A percentile compares a stretch with the other conserved stretches of the same genome.
These are phyloP conservation scores for Lithobius niger DNA, from an alignment of 1,140 invertebrate species.

Conservation along the genomic window DNA sequence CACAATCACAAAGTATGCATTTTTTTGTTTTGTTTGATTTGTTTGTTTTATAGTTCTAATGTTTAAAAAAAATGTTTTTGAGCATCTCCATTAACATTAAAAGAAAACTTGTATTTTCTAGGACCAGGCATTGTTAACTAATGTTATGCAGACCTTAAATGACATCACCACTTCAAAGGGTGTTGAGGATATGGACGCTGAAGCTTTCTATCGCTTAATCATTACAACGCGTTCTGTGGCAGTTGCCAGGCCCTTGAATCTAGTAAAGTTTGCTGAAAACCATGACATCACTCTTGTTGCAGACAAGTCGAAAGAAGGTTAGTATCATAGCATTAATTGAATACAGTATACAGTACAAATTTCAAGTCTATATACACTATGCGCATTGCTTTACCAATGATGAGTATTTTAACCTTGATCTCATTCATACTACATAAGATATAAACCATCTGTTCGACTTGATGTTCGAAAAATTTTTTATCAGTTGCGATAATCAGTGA, in stretches of 20 bases:
- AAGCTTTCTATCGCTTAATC: slow-evolving; percentile 76
- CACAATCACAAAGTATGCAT: too few species aligned
- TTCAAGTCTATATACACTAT: too few species aligned
- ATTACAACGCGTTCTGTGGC: slow-evolving; percentile 73
- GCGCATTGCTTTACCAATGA: too few species aligned
- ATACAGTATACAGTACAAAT: too few species aligned
- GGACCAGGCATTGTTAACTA: slow-evolving; percentile 65
- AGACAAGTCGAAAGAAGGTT: not conserved
- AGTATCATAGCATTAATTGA: too few species aligned
- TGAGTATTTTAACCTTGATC: too few species aligned
- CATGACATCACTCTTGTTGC: slow-evolving; percentile 10
- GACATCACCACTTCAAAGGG: slow-evolving; percentile 42
- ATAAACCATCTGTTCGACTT: too few species aligned
- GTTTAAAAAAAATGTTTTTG: slow-evolving; percentile 1
- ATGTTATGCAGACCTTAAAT: slow-evolving; percentile 52
- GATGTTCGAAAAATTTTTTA: too few species aligned
- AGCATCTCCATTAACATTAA: slow-evolving; percentile 1
- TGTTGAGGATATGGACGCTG: slow-evolving; percentile 62
- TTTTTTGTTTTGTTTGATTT: too few species aligned
- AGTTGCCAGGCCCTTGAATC: slow-evolving; percentile 62
- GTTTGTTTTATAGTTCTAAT: too few species aligned
- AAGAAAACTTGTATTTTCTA: slow-evolving; percentile 22
- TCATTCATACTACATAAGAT: too few species aligned
- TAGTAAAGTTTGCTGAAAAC: slow-evolving; percentile 57
- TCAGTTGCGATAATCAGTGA: too few species aligned